Evolutionary conservation across 1,140 invertebrate genomes (phyloP).

Genomic region (Drosophila ficusphila): DNA sequence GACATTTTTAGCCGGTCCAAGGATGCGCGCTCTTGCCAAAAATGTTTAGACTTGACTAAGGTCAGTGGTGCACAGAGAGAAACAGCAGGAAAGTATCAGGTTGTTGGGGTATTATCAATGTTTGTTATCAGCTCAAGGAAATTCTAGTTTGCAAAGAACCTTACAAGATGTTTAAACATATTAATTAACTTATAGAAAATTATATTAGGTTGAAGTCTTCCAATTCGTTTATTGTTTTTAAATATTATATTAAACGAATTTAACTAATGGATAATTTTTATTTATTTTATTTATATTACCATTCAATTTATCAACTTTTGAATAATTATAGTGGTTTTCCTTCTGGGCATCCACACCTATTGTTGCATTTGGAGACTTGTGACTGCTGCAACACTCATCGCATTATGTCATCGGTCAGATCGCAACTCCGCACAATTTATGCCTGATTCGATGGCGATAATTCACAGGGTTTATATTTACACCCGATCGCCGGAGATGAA

Average conservation of each 20-base stretch:
- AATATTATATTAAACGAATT: too few species aligned
- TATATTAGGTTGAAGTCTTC: too few species aligned
- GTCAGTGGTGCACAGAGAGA: conserved; percentile 46
- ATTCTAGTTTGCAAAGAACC: too few species aligned
- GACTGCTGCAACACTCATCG: conserved; percentile 1
- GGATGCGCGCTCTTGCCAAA: conserved; percentile 68
- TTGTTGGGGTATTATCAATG: too few species aligned
- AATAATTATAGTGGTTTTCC: too few species aligned
- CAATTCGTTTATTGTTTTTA: too few species aligned
- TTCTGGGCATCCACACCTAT: background rate
- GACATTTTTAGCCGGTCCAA: conserved; percentile 70
- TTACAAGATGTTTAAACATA: too few species aligned
- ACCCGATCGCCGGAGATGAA: conserved; percentile 27
- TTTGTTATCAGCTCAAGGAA: too few species aligned
- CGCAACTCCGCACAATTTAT: conserved; percentile 4
- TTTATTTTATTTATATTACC: too few species aligned
- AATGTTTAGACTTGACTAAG: conserved; percentile 62
- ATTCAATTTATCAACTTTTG: too few species aligned
- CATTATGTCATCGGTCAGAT: conserved; percentile 34
- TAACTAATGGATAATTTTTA: too few species aligned
- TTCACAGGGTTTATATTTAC: conserved; percentile 34
- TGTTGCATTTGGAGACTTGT: background rate
- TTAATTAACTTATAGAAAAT: too few species aligned
- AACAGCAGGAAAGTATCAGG: background rate
- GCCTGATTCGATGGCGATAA: conserved; percentile 14